Base-by-base conservation (phyloP, 1,140 invertebrate genomes). In the Leptoteleia sp. region DNA sequence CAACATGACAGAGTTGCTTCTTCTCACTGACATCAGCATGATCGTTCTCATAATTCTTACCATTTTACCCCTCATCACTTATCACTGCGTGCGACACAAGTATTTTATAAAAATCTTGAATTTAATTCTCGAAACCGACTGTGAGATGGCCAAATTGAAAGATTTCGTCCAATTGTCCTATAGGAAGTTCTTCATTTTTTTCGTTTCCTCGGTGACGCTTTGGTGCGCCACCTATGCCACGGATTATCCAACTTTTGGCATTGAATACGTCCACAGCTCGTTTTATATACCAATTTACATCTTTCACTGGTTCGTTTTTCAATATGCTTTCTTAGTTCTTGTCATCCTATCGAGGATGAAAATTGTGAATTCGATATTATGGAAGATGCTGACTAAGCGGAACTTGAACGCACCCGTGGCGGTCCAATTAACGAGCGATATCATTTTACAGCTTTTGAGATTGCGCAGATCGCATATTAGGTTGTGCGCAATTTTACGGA, bases 241-340 rank as follows among this genome's bases (percentile, higher is more conserved):
- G 25, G 25, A 50, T 33, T 35, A 35, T n/a, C 16, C 16, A 5
- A 11, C 16, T 17, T 50, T 35, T 35, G 47, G 47, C 7, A 19
- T 35, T 1, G 47, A 33, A 17, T 50, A 50, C 16, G 15, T 35
- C 3, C 27, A 50, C 8, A 0, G 7, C 0, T 6, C 13, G 1
- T 50, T 50, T 4, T 50, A 50, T 16, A 11, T 50, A 0, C 47
- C 47, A 4, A 50, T 50, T 17, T 50, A n/a, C 16, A 35, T 35
- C 29, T 35, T 33, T 8, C 29, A 19, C 31, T 50, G 47, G 29
- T 35, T 50, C 16, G 11, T 8, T 5, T 50, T 50, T 8, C 29
- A 50, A 19, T 50, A 50, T n/a, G 47, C 29, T 3, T 50, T 50
- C 35, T 17, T 50, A 17, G 29, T 50, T 5, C 6, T n/a, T 15